phyloP scores from a whole-genome alignment of 1,140 invertebrate species.

The Episyrphus balteatus region DNA sequence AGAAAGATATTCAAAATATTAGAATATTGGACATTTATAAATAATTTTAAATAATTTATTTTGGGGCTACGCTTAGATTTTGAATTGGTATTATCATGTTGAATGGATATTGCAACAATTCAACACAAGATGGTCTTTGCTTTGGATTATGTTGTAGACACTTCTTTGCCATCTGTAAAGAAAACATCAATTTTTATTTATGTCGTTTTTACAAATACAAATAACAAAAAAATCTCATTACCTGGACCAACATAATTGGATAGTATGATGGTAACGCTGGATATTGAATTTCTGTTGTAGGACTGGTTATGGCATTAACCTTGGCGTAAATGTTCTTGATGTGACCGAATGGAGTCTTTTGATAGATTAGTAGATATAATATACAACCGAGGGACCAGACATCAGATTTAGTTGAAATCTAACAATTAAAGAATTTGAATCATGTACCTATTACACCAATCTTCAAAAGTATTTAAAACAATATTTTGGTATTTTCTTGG shows the following conservation, averaged over 20 bases:
- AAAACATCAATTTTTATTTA: not conserved
- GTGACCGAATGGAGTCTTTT: constrained; percentile 82
- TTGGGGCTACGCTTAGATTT: constrained; percentile 18
- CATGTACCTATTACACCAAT: no score
- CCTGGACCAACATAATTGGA: constrained; percentile 29
- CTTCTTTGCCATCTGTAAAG: constrained; percentile 44
- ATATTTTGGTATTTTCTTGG: no score
- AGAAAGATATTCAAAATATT: no score
- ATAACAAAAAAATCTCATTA: constrained; percentile 4
- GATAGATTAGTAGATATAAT: constrained; percentile 85
- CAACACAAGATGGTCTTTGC: constrained; percentile 54
- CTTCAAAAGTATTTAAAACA: no score
- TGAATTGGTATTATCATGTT: constrained; percentile 34
- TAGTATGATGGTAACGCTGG: constrained; percentile 36
- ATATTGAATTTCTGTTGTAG: constrained; percentile 64
- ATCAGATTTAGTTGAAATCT: constrained; percentile 89
- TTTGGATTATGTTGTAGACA: constrained; percentile 63
- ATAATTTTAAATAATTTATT: no score
- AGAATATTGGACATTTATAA: no score
- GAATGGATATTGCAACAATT: constrained; percentile 59
- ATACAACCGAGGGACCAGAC: constrained; percentile 98
- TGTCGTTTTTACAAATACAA: no score
- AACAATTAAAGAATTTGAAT: constrained; percentile 17
- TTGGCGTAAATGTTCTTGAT: constrained; percentile 64
- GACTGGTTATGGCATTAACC: constrained; percentile 71